These are phyloP conservation scores for Aporophyla nigra DNA, from an alignment of 2,888 invertebrate genomes.

Conservation along the genomic window DNA sequence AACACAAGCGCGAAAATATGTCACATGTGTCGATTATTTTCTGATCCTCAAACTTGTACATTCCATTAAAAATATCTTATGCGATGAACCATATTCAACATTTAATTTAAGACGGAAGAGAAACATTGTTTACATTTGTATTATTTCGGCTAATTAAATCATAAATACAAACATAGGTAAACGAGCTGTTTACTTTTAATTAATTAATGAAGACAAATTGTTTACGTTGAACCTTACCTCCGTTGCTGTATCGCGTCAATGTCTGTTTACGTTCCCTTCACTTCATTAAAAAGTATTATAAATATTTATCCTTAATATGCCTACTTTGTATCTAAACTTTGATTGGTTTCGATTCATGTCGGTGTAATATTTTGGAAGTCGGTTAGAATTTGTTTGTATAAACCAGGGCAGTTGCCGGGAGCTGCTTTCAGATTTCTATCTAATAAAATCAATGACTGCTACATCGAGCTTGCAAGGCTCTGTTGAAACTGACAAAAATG, in stretches of 20 bases:
- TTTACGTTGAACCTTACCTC: conserved; percentile 7
- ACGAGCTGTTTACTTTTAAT: conserved; percentile 31
- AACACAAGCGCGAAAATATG: background rate
- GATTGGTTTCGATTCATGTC: conserved; percentile 46
- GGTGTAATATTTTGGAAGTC: conserved; percentile 19
- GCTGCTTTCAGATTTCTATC: background rate
- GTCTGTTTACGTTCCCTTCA: conserved; percentile 1
- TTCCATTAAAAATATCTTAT: background rate
- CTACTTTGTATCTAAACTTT: conserved; percentile 22
- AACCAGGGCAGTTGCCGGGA: background rate
- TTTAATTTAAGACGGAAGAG: background rate
- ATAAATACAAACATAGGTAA: background rate
- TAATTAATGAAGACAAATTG: conserved; percentile 33
- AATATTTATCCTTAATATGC: background rate
- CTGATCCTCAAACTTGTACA: background rate
- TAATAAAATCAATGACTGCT: background rate
- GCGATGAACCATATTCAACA: background rate
- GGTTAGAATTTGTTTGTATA: conserved; percentile 10
- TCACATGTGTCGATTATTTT: background rate
- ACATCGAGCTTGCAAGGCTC: background rate
- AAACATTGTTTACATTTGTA: conserved; percentile 11
- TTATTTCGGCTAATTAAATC: background rate
- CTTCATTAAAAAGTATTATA: conserved; percentile 11
- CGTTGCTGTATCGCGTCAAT: background rate
- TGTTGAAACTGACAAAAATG: background rate